phyloP scores from a whole-genome alignment of 2,888 invertebrate genomes.

The Phengaris alcon region DNA sequence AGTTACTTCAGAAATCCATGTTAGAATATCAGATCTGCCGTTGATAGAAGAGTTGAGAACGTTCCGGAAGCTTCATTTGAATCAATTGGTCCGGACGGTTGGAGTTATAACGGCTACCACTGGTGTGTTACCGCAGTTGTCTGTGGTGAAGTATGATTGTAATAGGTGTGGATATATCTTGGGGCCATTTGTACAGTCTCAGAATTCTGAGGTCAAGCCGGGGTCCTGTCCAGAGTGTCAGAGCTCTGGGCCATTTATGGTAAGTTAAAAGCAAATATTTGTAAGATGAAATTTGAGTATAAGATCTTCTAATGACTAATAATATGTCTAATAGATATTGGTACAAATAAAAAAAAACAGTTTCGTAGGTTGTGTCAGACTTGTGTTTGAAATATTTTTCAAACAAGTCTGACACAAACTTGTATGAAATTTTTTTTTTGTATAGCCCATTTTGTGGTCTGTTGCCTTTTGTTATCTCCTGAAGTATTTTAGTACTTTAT shows the following conservation, averaged over 20 bases:
- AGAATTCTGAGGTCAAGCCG: constrained; percentile 95
- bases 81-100: constrained; percentile 91
- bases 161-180: constrained; percentile 95
- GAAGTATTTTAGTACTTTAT: no score
- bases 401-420: no score
- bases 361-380: no score
- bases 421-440: no score
- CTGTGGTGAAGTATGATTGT: constrained; percentile 98
- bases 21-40: constrained; percentile 96
- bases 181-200: constrained; percentile 97
- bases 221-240: constrained; percentile 99
- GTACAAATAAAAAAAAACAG: no score
- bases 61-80: constrained; percentile 92
- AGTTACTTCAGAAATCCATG: constrained; percentile 95
- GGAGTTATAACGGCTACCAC: constrained; percentile 98
- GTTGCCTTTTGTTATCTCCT: no score
- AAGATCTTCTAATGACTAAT: no score
- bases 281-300: no score
- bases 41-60: constrained; percentile 97
- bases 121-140: constrained; percentile 96
- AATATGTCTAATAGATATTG: no score
- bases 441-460: no score
- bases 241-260: constrained; percentile 95
- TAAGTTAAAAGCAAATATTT: constrained; percentile 57
- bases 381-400: no score